Base-by-base conservation (phyloP, 2,113 vertebrate species). In the Galbula dea region DNA sequence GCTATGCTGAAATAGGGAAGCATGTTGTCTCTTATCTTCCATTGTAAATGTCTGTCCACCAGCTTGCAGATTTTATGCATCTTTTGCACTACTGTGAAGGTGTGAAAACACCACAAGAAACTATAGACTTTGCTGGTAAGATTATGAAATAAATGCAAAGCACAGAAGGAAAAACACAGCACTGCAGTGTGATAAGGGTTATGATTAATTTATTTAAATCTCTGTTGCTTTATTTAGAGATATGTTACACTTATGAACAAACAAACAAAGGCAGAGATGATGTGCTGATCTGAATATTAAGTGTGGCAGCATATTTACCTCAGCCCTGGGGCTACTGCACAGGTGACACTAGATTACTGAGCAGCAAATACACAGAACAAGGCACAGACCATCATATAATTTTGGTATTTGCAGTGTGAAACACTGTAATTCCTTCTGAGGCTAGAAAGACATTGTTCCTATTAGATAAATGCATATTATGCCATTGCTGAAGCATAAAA, bases 211-310 rank as follows among this genome's bases (percentile, higher is more conserved):
- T 71, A n/a, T 81, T 78, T 86, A 86, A 55, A 75, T 46, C 14
- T 69, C 41, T 67, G 23, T 29, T 81, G 36, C n/a, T 78, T 90
- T 78, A 46, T 37, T 77, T 74, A n/a, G 48, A 49, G 36, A 14
- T 39, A 15, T 11, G 22, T 45, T 81, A 55, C 12, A 29, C 8
- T 41, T 65, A 15, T 36, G 27, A 67, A 45, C 34, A 59, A 90
- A 65, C 6, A 88, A 84, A 74, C 24, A 58, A 52, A 66, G 74
- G 15, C 1, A 2, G 29, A 46, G 34, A 54, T 16, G 41, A 75
- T 0, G 0, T 4, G 3, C n/a, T 49, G 45, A 86, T 84, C 23
- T 30, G 41, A 63, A 48, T 27, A 63, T n/a, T 43, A 45, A 48
- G 5, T 51, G 49, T 39, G 23, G 22, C 11, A 3, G 12, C 29